Percentiles rank a stretch among this genome's conserved stretches.
Evolutionary conservation across 2,113 vertebrate genomes (phyloP).

Genomic region (Chlorodrepanis virens): DNA sequence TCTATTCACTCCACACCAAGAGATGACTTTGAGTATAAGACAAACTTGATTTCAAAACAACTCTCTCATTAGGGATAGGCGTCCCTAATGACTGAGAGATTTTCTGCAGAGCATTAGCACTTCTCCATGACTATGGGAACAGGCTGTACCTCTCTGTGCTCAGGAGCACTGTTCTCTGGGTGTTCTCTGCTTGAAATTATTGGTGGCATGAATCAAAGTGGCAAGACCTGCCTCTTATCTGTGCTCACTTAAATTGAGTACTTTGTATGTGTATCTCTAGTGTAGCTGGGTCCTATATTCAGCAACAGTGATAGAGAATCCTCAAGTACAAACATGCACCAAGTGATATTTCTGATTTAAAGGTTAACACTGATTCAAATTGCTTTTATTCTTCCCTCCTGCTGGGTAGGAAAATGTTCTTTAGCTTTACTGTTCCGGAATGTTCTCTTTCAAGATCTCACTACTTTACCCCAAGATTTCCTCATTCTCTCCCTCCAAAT

Average conservation of each 20-base stretch:
- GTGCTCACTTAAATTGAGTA: neutral
- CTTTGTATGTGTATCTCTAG: neutral
- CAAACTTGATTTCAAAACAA: neutral
- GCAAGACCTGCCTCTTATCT: neutral
- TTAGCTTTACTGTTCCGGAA: neutral
- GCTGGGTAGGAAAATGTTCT: neutral
- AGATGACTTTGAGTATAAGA: neutral
- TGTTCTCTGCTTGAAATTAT: neutral
- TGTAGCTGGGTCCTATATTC: neutral
- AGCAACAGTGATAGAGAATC: neutral
- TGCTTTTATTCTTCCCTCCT: neutral
- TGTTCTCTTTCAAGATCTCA: neutral
- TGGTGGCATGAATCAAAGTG: neutral
- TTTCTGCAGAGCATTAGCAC: neutral
- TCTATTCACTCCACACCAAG: neutral
- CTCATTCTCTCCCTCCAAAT: neutral
- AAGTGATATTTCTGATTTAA: constrained; percentile 21
- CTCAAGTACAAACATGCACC: neutral
- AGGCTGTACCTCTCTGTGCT: neutral
- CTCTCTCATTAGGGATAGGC: neutral
- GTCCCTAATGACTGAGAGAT: neutral
- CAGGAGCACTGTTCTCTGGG: neutral
- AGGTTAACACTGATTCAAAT: neutral
- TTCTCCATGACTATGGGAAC: neutral
- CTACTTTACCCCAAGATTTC: neutral